These are phyloP conservation scores for Percina caprodes DNA, from an alignment of 2,113 vertebrate species.

Conservation along the genomic window DNA sequence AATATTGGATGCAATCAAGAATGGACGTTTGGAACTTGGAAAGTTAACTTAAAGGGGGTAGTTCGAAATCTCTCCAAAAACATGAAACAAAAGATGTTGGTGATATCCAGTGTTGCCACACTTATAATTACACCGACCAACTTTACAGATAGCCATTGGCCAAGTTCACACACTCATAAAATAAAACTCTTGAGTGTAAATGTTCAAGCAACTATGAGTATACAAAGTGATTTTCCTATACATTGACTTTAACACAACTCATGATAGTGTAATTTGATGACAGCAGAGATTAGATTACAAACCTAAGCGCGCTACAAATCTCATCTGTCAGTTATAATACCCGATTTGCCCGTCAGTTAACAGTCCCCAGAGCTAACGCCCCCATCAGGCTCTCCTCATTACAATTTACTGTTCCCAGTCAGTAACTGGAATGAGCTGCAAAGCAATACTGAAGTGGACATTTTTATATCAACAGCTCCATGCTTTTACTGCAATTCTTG, in stretches of 20 bases:
- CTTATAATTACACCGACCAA: background rate
- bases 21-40: background rate
- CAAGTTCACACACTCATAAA: conserved; percentile 1
- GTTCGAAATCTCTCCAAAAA: background rate
- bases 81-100: background rate
- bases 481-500: conserved; percentile 68
- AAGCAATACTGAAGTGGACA: conserved; percentile 69
- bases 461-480: conserved; percentile 75
- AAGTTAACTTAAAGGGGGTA: conserved; percentile 7
- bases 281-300: conserved; percentile 65
- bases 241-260: conserved; percentile 41
- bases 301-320: conserved; percentile 68
- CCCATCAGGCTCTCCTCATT: conserved; percentile 74
- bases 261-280: conserved; percentile 53
- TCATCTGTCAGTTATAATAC: conserved; percentile 71
- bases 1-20: background rate
- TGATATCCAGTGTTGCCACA: background rate
- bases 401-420: conserved; percentile 74
- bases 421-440: conserved; percentile 67
- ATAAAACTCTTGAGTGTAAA: conserved; percentile 21
- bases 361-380: conserved; percentile 70
- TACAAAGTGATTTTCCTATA: conserved; percentile 40
- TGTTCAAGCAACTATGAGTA: conserved; percentile 7
- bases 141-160: background rate
- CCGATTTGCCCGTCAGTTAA: conserved; percentile 70